Conservation (phyloP, 2,797 vertebrate genomes). For the Mus spretus region DNA sequence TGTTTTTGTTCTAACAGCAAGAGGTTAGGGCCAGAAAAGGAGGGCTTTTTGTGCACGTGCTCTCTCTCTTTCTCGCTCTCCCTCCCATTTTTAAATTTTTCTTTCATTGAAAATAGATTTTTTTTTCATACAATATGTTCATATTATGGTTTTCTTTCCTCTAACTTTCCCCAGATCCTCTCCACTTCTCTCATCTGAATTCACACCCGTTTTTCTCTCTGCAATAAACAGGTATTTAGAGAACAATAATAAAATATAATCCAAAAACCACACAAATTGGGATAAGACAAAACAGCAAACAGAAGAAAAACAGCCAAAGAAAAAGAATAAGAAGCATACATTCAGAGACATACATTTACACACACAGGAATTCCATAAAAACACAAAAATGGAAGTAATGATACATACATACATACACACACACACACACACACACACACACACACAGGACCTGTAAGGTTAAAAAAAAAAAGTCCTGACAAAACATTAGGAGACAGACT, state of each 20-base stretch:
- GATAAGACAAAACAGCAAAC: not conserved
- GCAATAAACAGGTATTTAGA: not conserved
- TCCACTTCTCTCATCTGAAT: not conserved
- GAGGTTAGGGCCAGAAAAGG: not conserved
- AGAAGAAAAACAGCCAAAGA: not conserved
- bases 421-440: not conserved
- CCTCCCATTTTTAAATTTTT: not conserved
- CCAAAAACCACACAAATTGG: not conserved
- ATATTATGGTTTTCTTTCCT: not conserved
- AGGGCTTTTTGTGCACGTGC: too few species aligned
- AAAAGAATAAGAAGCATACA: not conserved
- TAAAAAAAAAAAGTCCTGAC: not conserved
- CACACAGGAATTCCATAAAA: not conserved
- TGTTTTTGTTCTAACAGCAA: not conserved
- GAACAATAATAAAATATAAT: not conserved
- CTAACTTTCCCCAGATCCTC: not conserved
- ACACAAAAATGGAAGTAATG: not conserved
- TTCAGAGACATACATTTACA: not conserved
- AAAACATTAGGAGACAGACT: not conserved
- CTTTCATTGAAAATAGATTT: not conserved
- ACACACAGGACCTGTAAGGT: not conserved
- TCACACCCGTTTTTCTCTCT: not conserved
- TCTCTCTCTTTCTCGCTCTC: not conserved
- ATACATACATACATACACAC: too few species aligned
- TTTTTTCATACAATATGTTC: not conserved